A percentile compares a stretch with the other conserved stretches of the same genome.
phyloP scores from a whole-genome alignment of 1,140 invertebrate genomes.

The Scaptomyza hsui region DNA sequence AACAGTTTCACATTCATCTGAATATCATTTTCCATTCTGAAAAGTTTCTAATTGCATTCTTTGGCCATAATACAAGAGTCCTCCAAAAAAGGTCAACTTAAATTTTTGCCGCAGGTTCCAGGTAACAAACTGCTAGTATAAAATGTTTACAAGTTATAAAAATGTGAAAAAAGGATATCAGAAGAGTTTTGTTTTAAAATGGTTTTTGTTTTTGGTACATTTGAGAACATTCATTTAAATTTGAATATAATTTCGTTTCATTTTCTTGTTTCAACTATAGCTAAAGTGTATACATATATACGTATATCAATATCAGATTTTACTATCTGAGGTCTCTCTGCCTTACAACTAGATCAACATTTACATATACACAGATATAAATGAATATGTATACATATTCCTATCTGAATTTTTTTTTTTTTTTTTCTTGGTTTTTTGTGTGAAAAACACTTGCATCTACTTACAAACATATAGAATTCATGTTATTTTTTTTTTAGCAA shows the following conservation, averaged over 20 bases:
- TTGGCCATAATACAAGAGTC: neutral
- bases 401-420: neutral
- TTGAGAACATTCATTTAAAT: slow-evolving; percentile 76
- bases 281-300: slow-evolving; percentile 58
- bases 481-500: slow-evolving; percentile 8
- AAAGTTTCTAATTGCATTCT: neutral
- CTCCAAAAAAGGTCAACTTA: neutral
- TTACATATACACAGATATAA: slow-evolving; percentile 66
- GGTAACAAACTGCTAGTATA: neutral
- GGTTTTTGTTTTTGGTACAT: slow-evolving; percentile 65
- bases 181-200: slow-evolving; percentile 15
- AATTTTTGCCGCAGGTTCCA: neutral
- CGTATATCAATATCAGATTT: slow-evolving; percentile 59
- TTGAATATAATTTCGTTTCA: slow-evolving; percentile 69
- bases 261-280: slow-evolving; percentile 45
- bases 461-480: slow-evolving; percentile 26
- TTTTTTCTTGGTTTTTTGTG: neutral
- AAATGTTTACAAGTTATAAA: neutral
- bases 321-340: slow-evolving; percentile 44
- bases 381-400: slow-evolving; percentile 29
- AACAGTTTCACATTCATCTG: neutral
- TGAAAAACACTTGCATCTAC: slow-evolving; percentile 9
- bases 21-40: neutral
- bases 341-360: slow-evolving; percentile 77
- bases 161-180: neutral